Base-by-base conservation (phyloP, 2,888 invertebrate species). In the Acanthopleura granulata region DNA sequence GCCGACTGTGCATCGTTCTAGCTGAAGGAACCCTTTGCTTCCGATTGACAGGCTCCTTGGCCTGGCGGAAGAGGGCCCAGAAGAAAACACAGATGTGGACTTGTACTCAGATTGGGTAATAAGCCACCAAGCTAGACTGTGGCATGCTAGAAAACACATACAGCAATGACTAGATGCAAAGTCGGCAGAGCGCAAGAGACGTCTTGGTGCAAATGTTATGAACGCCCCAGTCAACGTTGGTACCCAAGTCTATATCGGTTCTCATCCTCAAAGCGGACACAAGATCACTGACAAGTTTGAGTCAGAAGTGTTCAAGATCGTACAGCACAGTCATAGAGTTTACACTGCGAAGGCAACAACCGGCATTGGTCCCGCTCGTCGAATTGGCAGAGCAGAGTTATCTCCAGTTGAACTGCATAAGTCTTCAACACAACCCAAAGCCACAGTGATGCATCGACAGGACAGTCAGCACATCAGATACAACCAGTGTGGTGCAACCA, bases 241-340 rank as follows among this genome's bases (percentile, higher is more conserved):
- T 16, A 27, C 25, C 66, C 40, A 66, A 27, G 25, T 66, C 25
- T 66, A n/a, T n/a, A n/a, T n/a, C n/a, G n/a, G n/a, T n/a, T n/a
- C n/a, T n/a, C n/a, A n/a, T n/a, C n/a, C n/a, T n/a, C n/a, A n/a
- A n/a, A n/a, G n/a, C n/a, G n/a, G n/a, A n/a, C n/a, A n/a, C n/a
- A n/a, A n/a, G 66, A 66, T 66, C 29, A 27, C 29, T 16, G 66
- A 66, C 66, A 27, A 27, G 40, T n/a, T 40, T 40, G 40, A 40
- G 4, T 40, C 40, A 40, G 40, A 66, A 66, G 66, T 66, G 27
- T 66, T 27, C 66, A 66, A 66, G 66, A 27, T 66, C 16, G 12
- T 66, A 14, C 12, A 66, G 18, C 66, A 66, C 66, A 66, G 27
- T 40, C 12, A 66, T 27, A 27, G 66, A 66, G 66, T 66, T 25